These are phyloP conservation scores for Liposcelis brunnea DNA, from an alignment of 2,888 invertebrate species.

Conservation along the genomic window DNA sequence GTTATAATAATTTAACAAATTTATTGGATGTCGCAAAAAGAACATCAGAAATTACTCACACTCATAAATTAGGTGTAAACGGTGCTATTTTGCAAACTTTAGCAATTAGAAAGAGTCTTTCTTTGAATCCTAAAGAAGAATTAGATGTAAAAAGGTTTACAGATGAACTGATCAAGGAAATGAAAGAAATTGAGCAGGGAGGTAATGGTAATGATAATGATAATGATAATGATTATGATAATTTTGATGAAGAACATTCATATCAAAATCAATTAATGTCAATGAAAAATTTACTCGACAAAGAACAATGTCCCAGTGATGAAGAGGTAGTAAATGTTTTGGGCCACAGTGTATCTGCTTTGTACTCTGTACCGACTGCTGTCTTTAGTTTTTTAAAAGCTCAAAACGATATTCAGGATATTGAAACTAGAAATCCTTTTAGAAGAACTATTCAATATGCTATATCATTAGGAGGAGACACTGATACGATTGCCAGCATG, in stretches of 20 bases:
- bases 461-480: constrained; percentile 55
- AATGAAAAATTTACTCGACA: constrained; percentile 32
- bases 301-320: constrained; percentile 26
- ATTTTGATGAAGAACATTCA: constrained; percentile 23
- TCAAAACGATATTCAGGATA: constrained; percentile 30
- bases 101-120: constrained; percentile 38
- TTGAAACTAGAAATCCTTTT: constrained; percentile 37
- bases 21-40: constrained; percentile 32
- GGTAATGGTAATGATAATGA: constrained; percentile 26
- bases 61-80: constrained; percentile 33
- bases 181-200: constrained; percentile 31
- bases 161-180: constrained; percentile 32
- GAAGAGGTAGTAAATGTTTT: constrained; percentile 33
- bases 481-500: constrained; percentile 62
- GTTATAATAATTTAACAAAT: constrained; percentile 29
- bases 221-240: neutral
- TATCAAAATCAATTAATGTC: constrained; percentile 35
- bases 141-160: constrained; percentile 33
- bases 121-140: constrained; percentile 26
- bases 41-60: constrained; percentile 44
- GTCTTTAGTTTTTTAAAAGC: constrained; percentile 48
- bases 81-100: constrained; percentile 38
- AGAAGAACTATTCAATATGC: constrained; percentile 49
- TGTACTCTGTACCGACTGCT: constrained; percentile 55
- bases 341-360: constrained; percentile 43